phyloP scores from a whole-genome alignment of 2,888 invertebrate species.

The Oscheius sp. region DNA sequence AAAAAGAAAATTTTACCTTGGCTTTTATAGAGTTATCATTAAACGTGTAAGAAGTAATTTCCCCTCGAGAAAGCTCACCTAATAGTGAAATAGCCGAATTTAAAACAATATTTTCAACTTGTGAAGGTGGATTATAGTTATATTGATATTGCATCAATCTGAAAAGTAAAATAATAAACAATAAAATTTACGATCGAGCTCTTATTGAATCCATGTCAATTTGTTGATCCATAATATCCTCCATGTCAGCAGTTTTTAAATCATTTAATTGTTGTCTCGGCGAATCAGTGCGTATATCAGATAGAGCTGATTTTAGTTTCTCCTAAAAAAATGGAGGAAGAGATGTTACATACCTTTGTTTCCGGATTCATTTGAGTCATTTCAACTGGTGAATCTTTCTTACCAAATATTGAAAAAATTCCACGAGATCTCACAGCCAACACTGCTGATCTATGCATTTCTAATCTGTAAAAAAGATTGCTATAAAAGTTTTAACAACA shows the following conservation, averaged over 20 bases:
- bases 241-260: constrained; percentile 29
- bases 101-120: constrained; percentile 34
- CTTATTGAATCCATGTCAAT: constrained; percentile 61
- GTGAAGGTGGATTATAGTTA: constrained; percentile 43
- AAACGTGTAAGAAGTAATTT: neutral
- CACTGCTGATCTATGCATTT: constrained; percentile 14
- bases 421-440: constrained; percentile 16
- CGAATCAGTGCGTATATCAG: constrained; percentile 26
- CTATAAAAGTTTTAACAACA: too few relatives aligned
- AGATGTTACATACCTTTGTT: neutral
- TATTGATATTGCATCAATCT: constrained; percentile 49
- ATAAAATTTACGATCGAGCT: constrained; percentile 57
- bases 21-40: constrained; percentile 3
- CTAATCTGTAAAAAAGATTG: too few relatives aligned
- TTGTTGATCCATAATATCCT: constrained; percentile 36
- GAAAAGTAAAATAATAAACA: constrained; percentile 16
- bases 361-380: neutral
- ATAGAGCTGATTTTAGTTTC: constrained; percentile 4
- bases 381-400: neutral
- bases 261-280: neutral
- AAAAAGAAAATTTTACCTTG: constrained; percentile 4
- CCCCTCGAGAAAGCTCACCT: neutral
- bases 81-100: constrained; percentile 20
- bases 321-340: constrained; percentile 6
- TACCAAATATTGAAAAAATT: constrained; percentile 12